Evolutionary conservation across 2,888 invertebrate species (phyloP), one percentile per base, ranked within the genome.

Genomic region (Chesias legatella): DNA sequence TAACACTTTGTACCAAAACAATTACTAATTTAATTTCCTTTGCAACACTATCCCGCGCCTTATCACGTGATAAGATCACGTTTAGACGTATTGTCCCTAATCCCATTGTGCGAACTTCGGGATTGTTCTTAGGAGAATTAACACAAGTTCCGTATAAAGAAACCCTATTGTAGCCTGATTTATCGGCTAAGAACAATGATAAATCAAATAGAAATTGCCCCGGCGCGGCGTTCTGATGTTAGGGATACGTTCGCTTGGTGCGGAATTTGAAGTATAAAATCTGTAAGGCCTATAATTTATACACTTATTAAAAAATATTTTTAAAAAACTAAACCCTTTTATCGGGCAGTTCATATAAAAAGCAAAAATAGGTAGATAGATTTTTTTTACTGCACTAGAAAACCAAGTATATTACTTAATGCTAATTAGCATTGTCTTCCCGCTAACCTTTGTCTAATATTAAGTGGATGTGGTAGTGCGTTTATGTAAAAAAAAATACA

Each of bases 181-280:
- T 85, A 86, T 84, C 77, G 77, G 69, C 68, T 72, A 84, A 86
- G 85, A 84, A 84, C 84, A 84, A 84, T 79, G 80, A 84, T 86
- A 86, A 86, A 86, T 88, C 85, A 85, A 82, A 85, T 77, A 71
- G 78, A 71, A 84, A 84, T 82, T 80, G 82, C 79, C 67, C 70
- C 67, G 45, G 64, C 61, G 70, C n/a, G 60, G 64, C 64, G 65
- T 69, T 71, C 70, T 70, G 48, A 39, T 35, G 50, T 25, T 22
- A 22, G 29, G 45, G 40, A 33, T 40, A 36, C 28, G 30, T 44
- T 32, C 23, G 11, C 30, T 25, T 25, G 11, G 20, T 22, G 40
- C 9, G 31, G 11, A 26, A 17, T 17, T 17, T 17, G 2, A 17
- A 5, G 13, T 28, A 17, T 39, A 24, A 38, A 38, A 23, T 20